Conservation (phyloP, 2,888 invertebrate genomes). For the Amorpha juglandis region DNA sequence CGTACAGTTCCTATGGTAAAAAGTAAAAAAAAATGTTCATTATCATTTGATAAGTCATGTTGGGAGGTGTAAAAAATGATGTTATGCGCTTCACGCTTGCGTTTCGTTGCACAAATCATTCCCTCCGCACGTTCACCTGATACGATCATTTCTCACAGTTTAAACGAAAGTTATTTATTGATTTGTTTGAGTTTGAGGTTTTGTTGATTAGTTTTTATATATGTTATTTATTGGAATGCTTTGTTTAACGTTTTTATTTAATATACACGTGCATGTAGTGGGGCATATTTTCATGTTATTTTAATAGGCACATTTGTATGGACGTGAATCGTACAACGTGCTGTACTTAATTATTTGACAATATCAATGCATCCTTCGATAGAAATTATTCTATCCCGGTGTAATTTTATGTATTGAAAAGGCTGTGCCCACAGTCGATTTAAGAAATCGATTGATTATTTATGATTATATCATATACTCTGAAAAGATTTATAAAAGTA, state of each 20-base stretch:
- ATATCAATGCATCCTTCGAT: slow-evolving; percentile 22
- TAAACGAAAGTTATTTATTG: slow-evolving; percentile 36
- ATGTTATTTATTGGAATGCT: slow-evolving; percentile 40
- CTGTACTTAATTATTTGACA: slow-evolving; percentile 23
- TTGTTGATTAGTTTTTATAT: slow-evolving; percentile 42
- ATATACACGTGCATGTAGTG: not conserved
- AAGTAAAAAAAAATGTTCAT: slow-evolving; percentile 47
- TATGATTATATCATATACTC: too few relatives aligned
- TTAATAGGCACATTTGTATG: slow-evolving; percentile 1
- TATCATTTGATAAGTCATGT: slow-evolving; percentile 25
- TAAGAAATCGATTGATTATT: slow-evolving; percentile 4
- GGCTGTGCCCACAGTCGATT: slow-evolving; percentile 31
- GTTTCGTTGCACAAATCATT: slow-evolving; percentile 40
- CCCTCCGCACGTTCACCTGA: slow-evolving; percentile 35
- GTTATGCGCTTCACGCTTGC: slow-evolving; percentile 50
- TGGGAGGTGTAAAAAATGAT: slow-evolving; percentile 41
- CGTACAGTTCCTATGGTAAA: slow-evolving; percentile 66
- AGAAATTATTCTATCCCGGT: slow-evolving; percentile 19
- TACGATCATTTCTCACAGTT: slow-evolving; percentile 41
- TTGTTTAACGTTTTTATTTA: slow-evolving; percentile 28
- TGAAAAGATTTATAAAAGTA: too few relatives aligned
- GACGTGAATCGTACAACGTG: not conserved
- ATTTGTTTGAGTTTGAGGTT: slow-evolving; percentile 48
- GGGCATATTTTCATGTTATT: not conserved
- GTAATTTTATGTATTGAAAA: slow-evolving; percentile 29